Base-by-base conservation (phyloP, 37 sponge, comb jelly and placozoan species). In the Dysidea cf. avara region DNA sequence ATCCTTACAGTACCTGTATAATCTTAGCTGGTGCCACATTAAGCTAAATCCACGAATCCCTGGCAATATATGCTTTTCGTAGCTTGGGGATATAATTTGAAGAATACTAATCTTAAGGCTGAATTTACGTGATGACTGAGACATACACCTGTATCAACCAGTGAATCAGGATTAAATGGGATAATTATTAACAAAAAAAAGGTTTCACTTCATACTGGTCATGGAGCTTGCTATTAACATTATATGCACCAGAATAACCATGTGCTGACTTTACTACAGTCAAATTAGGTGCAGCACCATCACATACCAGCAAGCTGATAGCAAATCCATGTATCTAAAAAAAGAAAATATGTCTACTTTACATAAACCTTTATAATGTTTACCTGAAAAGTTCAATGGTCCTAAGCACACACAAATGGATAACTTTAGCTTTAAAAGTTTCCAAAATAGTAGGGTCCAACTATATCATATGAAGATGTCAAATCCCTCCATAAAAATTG, bases 271-370 rank as follows among this genome's bases (percentile, higher is more conserved):
- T 64, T 40, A 64, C 11, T 20, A 64, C 14, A 25, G 26, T 29
- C 6, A 64, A 16, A 64, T 64, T 68, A 52, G 43, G 25, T 48
- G 31, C 24, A 43, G n/a, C n/a, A n/a, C n/a, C n/a, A n/a, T n/a
- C n/a, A 59, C n/a, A 59, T 13, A 59, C 24, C 12, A 13, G 26
- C 61, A 59, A 21, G 25, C 12, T 13, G 13, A n/a, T n/a, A n/a
- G n/a, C 11, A 9, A 9, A 34, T 2, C 71, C 48, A 69, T 0
- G 61, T 58, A 13, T 34, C 29, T 29, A 77, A 4, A 72, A 84
- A 72, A 31, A 59, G 78, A 58, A 82, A 79, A 49, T 81, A 87
- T 46, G 66, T 17, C 16, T n/a, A n/a, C n/a, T n/a, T n/a, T n/a
- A n/a, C n/a, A n/a, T n/a, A n/a, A n/a, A n/a, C n/a, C n/a, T n/a